Conservation (phyloP, 2,113 vertebrate species). For the Crotalus horridus region DNA sequence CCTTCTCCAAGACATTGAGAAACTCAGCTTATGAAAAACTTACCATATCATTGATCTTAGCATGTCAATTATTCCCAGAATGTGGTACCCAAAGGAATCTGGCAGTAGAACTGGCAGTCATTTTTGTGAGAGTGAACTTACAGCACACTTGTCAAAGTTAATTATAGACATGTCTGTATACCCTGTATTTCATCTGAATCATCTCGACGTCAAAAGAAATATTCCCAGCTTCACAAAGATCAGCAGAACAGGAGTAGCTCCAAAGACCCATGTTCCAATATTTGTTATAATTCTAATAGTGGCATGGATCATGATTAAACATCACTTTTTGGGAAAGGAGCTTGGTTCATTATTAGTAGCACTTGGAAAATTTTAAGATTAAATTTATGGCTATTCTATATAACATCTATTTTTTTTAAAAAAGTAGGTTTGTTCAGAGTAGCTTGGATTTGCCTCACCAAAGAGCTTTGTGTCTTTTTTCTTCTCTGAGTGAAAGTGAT, state of each 20-base stretch:
- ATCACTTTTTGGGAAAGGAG: neutral
- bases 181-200: neutral
- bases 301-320: neutral
- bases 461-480: neutral
- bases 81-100: neutral
- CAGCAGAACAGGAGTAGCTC: neutral
- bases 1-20: neutral
- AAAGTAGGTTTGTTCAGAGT: neutral
- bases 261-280: neutral
- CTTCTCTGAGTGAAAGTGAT: neutral
- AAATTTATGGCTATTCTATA: neutral
- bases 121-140: neutral
- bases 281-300: neutral
- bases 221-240: neutral
- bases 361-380: neutral
- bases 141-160: neutral
- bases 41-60: neutral
- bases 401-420: neutral
- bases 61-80: neutral
- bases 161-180: neutral
- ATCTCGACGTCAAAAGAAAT: neutral
- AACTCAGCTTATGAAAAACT: neutral
- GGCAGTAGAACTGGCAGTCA: neutral
- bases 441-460: neutral
- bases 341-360: neutral